Conservation (phyloP, 2,113 vertebrate species). For the Sigmodon hispidus region DNA sequence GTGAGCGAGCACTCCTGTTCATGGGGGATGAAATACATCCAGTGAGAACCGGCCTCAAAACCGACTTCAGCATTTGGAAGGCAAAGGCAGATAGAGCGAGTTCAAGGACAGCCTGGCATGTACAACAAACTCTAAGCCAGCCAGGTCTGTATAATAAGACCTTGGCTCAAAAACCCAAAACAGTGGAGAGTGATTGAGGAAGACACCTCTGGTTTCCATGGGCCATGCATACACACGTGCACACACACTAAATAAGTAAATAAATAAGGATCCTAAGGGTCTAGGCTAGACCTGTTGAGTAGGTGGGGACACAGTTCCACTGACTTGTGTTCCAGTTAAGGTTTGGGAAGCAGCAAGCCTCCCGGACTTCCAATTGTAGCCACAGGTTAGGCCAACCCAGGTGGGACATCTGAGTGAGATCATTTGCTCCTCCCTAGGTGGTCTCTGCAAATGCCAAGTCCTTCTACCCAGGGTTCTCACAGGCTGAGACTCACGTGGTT, state of each 20-base stretch:
- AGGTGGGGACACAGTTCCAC: background rate
- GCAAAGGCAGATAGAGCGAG: background rate
- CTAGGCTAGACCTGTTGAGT: background rate
- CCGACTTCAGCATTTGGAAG: background rate
- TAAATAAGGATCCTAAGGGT: background rate
- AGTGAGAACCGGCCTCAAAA: background rate
- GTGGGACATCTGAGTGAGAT: background rate
- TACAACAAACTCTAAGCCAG: background rate
- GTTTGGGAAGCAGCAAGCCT: background rate
- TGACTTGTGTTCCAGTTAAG: fast-evolving
- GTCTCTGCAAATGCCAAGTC: background rate
- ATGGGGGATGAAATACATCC: background rate
- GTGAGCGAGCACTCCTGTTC: too few relatives aligned
- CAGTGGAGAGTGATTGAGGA: background rate
- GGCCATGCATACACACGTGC: background rate
- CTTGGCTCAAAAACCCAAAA: background rate
- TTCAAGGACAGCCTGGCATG: background rate
- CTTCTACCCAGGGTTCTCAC: background rate
- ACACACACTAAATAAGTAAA: background rate
- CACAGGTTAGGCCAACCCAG: background rate
- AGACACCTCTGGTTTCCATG: background rate
- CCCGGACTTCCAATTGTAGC: background rate
- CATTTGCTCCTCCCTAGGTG: background rate
- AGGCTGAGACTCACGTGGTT: fast-evolving
- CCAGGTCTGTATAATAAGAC: background rate